Evolutionary conservation across 2,797 vertebrate genomes (phyloP).

Genomic region (Psittacula derbiana): DNA sequence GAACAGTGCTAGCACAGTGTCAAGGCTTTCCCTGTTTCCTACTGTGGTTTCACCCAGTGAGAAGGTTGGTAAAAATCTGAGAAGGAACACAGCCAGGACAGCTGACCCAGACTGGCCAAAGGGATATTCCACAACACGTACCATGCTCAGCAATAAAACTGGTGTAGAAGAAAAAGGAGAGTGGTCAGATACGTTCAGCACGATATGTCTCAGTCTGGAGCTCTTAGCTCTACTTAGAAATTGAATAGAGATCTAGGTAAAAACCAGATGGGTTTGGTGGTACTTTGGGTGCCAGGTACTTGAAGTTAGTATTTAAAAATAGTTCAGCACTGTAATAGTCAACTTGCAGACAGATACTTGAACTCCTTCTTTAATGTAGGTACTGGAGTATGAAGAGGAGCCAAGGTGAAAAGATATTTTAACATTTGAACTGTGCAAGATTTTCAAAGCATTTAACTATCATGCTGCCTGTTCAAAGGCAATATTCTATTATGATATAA

Average conservation of each 20-base stretch:
- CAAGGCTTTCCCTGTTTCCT: not conserved
- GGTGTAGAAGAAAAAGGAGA: not conserved
- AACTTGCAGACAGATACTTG: not conserved
- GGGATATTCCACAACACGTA: not conserved
- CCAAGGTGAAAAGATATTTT: not conserved
- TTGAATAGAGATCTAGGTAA: not conserved
- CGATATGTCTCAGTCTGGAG: not conserved
- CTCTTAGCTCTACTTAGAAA: not conserved
- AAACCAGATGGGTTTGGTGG: not conserved
- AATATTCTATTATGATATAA: not conserved
- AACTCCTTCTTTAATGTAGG: not conserved
- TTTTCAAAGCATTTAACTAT: not conserved
- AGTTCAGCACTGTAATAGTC: not conserved
- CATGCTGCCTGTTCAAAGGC: not conserved
- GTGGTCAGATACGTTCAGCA: not conserved
- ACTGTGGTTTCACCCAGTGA: not conserved
- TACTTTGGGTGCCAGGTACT: not conserved
- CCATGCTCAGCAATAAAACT: too few species aligned
- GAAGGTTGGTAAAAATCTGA: not conserved
- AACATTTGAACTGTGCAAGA: not conserved
- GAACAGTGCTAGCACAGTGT: not conserved
- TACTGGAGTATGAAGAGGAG: not conserved
- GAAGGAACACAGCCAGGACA: not conserved
- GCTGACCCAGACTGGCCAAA: not conserved
- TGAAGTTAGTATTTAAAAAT: not conserved